Evolutionary conservation across 2,113 vertebrate species (phyloP).

Genomic region (Mormoops blainvillei): DNA sequence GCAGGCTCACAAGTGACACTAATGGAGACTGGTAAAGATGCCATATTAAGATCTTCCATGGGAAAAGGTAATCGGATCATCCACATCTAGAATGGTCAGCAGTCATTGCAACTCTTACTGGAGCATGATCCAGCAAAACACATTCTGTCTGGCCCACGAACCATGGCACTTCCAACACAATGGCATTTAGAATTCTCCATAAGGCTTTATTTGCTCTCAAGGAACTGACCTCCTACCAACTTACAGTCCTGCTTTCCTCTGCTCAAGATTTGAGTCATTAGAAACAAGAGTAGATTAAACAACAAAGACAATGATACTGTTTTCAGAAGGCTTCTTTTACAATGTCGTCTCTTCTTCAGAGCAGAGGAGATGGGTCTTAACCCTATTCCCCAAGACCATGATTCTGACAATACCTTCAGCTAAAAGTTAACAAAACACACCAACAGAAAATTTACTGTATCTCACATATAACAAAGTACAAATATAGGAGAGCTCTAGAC

Average conservation of each 20-base stretch:
- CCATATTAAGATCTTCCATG: not conserved
- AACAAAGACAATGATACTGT: not conserved
- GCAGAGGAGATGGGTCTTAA: not conserved
- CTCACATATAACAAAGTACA: not conserved
- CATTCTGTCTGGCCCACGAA: not conserved
- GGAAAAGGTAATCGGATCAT: not conserved
- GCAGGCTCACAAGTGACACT: not conserved
- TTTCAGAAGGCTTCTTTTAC: not conserved
- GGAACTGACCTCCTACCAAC: not conserved
- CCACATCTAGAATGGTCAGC: not conserved
- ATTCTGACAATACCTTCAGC: not conserved
- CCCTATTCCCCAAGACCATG: not conserved
- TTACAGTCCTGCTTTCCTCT: not conserved
- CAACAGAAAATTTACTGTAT: not conserved
- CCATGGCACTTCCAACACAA: not conserved
- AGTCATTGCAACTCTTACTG: not conserved
- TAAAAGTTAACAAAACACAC: not conserved
- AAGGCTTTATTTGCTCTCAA: not conserved
- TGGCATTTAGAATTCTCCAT: not conserved
- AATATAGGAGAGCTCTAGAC: not conserved
- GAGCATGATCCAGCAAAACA: not conserved
- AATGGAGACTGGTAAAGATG: not conserved
- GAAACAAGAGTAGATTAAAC: not conserved
- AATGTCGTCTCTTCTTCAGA: not conserved
- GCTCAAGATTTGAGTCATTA: not conserved